These are phyloP conservation scores for Biston stratarius DNA, from an alignment of 2,888 invertebrate genomes.

Conservation along the genomic window DNA sequence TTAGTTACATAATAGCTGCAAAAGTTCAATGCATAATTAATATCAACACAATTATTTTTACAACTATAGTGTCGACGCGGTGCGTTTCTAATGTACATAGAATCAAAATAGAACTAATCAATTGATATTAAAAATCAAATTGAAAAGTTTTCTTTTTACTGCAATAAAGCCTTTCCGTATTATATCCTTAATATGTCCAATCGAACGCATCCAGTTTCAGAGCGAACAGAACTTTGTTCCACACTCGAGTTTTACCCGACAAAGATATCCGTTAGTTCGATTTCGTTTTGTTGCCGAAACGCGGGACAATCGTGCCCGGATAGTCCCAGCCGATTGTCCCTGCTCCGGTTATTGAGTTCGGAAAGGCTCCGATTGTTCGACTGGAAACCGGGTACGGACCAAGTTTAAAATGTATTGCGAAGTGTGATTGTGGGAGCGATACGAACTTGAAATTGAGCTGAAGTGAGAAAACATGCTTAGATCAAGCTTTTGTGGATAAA, in stretches of 20 bases:
- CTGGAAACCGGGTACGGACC: conserved; percentile 24
- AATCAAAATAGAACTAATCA: too few species aligned
- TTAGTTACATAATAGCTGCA: too few species aligned
- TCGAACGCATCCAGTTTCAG: conserved; percentile 52
- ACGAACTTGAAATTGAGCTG: conserved; percentile 28
- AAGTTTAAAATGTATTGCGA: conserved; percentile 38
- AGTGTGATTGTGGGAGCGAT: conserved; percentile 35
- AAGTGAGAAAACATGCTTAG: background rate
- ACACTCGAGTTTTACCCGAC: conserved; percentile 42
- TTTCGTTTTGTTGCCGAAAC: conserved; percentile 50
- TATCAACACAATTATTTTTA: too few species aligned
- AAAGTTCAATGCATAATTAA: too few species aligned
- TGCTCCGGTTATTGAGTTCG: conserved; percentile 39
- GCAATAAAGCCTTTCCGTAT: conserved; percentile 21
- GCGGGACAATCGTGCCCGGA: conserved; percentile 35
- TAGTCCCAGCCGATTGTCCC: conserved; percentile 28
- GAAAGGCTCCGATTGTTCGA: conserved; percentile 38
- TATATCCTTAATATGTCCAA: conserved; percentile 54
- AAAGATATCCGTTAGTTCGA: conserved; percentile 54
- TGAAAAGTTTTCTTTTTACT: background rate
- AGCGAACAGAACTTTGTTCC: conserved; percentile 53
- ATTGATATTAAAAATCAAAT: too few species aligned
- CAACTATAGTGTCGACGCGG: too few species aligned
- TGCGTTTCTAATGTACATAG: too few species aligned
- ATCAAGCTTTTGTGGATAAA: background rate